Percentiles rank a stretch among this genome's conserved stretches.
Evolutionary conservation across 64 coral and sea anemone genomes (phyloP).

Genomic region (Acropora tenuis): DNA sequence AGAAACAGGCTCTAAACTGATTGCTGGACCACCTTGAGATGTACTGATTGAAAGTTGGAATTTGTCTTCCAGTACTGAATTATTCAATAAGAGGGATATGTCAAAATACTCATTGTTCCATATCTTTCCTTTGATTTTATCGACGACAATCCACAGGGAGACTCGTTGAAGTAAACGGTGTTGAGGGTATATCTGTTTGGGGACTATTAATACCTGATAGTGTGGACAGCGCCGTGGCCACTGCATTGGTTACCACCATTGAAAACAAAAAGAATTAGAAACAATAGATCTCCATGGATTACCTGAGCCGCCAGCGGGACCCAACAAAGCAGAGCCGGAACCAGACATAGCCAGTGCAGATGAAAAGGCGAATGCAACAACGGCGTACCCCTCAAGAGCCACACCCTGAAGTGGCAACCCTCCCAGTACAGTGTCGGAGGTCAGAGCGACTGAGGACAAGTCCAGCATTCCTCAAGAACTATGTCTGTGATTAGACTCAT

Average conservation of each 20-base stretch:
- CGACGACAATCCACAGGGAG: neutral
- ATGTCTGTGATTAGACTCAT: neutral
- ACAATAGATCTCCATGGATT: too few species aligned
- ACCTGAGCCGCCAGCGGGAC: neutral
- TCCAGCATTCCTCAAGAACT: neutral
- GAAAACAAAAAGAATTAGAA: too few species aligned
- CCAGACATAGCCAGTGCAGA: neutral
- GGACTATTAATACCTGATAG: too few species aligned
- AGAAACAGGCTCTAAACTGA: slow-evolving; percentile 20
- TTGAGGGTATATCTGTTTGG: neutral
- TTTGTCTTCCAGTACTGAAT: neutral
- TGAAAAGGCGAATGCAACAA: neutral
- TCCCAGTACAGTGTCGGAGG: neutral
- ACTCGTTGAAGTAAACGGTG: neutral
- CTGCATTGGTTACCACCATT: too few species aligned
- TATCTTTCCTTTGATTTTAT: slow-evolving; percentile 14
- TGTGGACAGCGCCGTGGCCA: too few species aligned
- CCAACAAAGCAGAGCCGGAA: neutral
- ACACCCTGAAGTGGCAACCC: neutral
- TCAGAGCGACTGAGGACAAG: neutral
- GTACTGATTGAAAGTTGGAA: slow-evolving; percentile 44
- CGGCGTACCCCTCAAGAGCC: neutral
- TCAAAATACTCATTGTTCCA: neutral
- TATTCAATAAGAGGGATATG: neutral
- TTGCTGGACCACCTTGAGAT: neutral